phyloP scores from a whole-genome alignment of 2,888 invertebrate species.

The Callyntrura guangdongensis region DNA sequence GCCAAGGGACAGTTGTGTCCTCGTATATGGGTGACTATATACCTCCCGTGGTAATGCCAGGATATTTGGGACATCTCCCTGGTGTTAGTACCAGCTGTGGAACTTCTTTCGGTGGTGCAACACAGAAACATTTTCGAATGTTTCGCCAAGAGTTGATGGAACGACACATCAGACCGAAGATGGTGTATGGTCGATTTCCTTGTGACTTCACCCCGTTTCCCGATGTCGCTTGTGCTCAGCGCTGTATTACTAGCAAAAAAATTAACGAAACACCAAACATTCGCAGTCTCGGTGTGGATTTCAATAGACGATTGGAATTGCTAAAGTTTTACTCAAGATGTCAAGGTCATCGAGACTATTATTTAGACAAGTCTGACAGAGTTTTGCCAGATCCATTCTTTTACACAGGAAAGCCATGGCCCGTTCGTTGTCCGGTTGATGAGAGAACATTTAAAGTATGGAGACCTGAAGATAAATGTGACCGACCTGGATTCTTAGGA shows the following conservation, averaged over 20 bases:
- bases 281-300: constrained; percentile 80
- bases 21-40: constrained; percentile 83
- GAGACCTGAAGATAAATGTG: constrained; percentile 77
- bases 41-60: constrained; percentile 82
- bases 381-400: constrained; percentile 80
- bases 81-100: constrained; percentile 75
- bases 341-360: constrained; percentile 82
- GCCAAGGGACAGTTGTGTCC: constrained; percentile 78
- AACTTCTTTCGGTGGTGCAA: constrained; percentile 80
- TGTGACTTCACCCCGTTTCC: constrained; percentile 82
- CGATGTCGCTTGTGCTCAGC: constrained; percentile 81
- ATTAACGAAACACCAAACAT: constrained; percentile 81
- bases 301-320: constrained; percentile 66
- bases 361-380: constrained; percentile 82
- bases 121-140: constrained; percentile 81
- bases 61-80: constrained; percentile 76
- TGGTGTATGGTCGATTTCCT: constrained; percentile 82
- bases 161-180: constrained; percentile 82
- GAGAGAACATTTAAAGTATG: constrained; percentile 83
- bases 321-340: constrained; percentile 77
- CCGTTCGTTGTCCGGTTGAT: constrained; percentile 82
- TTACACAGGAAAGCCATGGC: constrained; percentile 81
- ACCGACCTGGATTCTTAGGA: constrained; percentile 79
- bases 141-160: constrained; percentile 82
- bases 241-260: constrained; percentile 68